Conservation (phyloP, 1,140 invertebrate species). For the Camponotus floridanus region DNA sequence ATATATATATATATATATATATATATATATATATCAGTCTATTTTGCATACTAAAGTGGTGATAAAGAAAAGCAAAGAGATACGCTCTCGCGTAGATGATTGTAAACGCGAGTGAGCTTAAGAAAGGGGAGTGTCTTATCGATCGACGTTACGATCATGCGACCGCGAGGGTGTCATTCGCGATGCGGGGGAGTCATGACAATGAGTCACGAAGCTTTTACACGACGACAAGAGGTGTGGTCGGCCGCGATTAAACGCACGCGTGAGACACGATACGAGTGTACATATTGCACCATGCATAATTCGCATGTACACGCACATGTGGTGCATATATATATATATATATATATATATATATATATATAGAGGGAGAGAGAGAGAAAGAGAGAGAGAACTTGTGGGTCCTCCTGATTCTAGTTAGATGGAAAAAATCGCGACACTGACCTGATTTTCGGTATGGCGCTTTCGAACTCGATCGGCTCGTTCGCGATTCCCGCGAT, state of each 20-base stretch:
- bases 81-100: not conserved
- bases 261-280: not conserved
- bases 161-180: not conserved
- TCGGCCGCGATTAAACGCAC: slow-evolving; percentile 9
- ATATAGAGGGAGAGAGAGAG: not conserved
- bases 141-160: slow-evolving; percentile 2
- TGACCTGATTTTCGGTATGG: slow-evolving; percentile 79
- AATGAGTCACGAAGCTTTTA: slow-evolving; percentile 11
- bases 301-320: not conserved
- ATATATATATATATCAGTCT: too few relatives aligned
- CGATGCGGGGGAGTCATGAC: not conserved
- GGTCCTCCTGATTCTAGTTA: not conserved
- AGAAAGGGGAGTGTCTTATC: not conserved
- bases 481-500: slow-evolving; percentile 53
- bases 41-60: not conserved
- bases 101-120: not conserved
- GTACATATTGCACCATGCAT: not conserved
- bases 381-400: not conserved
- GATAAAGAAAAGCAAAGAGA: not conserved
- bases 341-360: not conserved
- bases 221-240: slow-evolving; percentile 27
- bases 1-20: too few relatives aligned
- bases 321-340: not conserved
- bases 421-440: slow-evolving; percentile 40
- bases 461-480: slow-evolving; percentile 73